Conservation (phyloP, 2,797 vertebrate species). For the Rhinoraja longicauda region DNA sequence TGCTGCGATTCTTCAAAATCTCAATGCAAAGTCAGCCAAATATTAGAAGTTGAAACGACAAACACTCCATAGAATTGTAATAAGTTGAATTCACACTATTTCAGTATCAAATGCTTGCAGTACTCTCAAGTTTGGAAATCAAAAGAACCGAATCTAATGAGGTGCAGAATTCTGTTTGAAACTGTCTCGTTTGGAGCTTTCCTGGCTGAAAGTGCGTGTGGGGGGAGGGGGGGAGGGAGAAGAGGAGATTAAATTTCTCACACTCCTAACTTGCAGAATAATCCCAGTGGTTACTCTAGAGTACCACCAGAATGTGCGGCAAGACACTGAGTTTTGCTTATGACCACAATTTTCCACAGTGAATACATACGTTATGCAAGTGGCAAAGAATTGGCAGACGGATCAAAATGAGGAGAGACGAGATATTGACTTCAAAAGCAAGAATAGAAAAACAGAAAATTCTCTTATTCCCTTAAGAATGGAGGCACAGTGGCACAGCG, state of each 20-base stretch:
- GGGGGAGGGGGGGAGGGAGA: neutral
- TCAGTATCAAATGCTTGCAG: neutral
- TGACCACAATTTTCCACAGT: too few species aligned
- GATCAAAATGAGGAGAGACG: too few species aligned
- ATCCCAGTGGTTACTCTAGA: neutral
- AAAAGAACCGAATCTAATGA: neutral
- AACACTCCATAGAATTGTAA: neutral
- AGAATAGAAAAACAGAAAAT: too few species aligned
- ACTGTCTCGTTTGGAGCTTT: neutral
- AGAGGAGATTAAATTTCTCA: neutral
- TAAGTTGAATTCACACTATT: neutral
- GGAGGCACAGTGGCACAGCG: too few species aligned
- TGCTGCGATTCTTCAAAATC: neutral
- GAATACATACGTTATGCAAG: too few species aligned
- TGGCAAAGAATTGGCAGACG: too few species aligned
- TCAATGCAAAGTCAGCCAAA: neutral
- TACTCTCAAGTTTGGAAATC: neutral
- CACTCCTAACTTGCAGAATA: neutral
- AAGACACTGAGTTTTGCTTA: neutral
- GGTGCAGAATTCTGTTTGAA: neutral
- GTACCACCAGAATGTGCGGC: neutral
- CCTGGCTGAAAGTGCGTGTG: neutral
- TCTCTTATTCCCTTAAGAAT: too few species aligned
- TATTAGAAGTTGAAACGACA: neutral
- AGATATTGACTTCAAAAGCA: too few species aligned